These are phyloP conservation scores for Ursus arctos DNA, from an alignment of 2,113 vertebrate genomes.

Conservation along the genomic window DNA sequence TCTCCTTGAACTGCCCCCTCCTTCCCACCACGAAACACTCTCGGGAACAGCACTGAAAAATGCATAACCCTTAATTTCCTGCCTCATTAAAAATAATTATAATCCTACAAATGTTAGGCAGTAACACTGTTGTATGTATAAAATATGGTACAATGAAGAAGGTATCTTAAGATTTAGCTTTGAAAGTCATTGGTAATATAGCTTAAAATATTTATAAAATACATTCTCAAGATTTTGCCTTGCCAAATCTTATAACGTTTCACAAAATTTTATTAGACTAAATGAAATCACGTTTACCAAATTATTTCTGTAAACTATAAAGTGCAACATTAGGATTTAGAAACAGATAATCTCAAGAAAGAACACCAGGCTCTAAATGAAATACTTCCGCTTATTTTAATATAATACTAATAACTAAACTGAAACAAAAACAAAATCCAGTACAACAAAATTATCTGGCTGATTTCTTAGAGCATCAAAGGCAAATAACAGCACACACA, in stretches of 20 bases:
- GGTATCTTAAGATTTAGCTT: background rate
- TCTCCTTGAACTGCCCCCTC: background rate
- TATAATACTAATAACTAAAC: background rate
- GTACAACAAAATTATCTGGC: conserved; percentile 6
- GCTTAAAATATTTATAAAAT: background rate
- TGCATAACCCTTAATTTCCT: background rate
- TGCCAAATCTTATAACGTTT: background rate
- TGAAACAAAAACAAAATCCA: background rate
- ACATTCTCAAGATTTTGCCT: background rate
- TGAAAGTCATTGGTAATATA: background rate
- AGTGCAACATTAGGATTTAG: background rate
- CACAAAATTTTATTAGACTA: conserved; percentile 10
- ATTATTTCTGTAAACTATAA: background rate
- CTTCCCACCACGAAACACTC: background rate
- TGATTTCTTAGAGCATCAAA: conserved; percentile 40
- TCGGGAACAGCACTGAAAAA: background rate
- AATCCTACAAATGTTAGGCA: background rate
- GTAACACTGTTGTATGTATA: background rate
- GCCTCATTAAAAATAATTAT: conserved; percentile 35
- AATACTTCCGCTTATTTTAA: conserved; percentile 1
- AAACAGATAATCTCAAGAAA: conserved; percentile 28
- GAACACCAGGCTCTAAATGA: background rate
- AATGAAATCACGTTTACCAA: conserved; percentile 22
- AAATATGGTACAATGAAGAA: background rate
- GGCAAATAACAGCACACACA: background rate